Base-by-base conservation (phyloP, 2,888 invertebrate genomes). In the Ceraclea dissimilis region DNA sequence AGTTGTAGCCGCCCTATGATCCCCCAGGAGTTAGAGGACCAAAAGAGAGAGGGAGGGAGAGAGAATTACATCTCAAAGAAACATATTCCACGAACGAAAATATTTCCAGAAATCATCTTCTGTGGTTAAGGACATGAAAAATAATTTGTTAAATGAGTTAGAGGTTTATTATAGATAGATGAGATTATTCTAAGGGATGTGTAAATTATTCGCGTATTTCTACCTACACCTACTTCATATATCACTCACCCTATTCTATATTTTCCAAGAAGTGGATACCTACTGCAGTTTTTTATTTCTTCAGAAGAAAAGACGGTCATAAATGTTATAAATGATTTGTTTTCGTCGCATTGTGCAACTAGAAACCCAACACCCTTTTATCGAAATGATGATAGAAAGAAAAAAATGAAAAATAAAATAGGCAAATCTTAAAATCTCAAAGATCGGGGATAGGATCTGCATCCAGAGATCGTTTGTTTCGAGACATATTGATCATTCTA, bases 401-500 rank as follows among this genome's bases (percentile, higher is more conserved):
- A 39, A 39, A 31, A 39, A 39, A 39, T 39, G 26, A 39, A 39
- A 39, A 48, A 51, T 34, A 56, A 52, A 47, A 56, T 31, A 33
- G 19, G 18, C 19, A 26, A 22, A 52, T 21, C 26, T 39, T 16
- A 39, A n/a, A 39, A 39, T 39, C 39, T 33, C 17, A 20, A 13
- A 49, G 49, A 51, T 57, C 57, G 26, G 47, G 46, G 50, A 57
- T 57, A 49, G 53, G 44, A 57, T 43, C 53, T 53, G 43, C 54
- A 59, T 34, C 51, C 58, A 51, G 34, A 48, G 48, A 46, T 55
- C 54, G 51, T 52, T 58, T 58, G 56, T 60, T 60, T 60, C 51
- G 50, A 51, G 31, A 54, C 54, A 54, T 61, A 61, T 61, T 61
- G 61, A 61, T 61, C 60, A 60, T 60, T 60, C 55, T 33, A 52